phyloP scores from a whole-genome alignment of 2,888 invertebrate species.

The Stenichneumon culpator region DNA sequence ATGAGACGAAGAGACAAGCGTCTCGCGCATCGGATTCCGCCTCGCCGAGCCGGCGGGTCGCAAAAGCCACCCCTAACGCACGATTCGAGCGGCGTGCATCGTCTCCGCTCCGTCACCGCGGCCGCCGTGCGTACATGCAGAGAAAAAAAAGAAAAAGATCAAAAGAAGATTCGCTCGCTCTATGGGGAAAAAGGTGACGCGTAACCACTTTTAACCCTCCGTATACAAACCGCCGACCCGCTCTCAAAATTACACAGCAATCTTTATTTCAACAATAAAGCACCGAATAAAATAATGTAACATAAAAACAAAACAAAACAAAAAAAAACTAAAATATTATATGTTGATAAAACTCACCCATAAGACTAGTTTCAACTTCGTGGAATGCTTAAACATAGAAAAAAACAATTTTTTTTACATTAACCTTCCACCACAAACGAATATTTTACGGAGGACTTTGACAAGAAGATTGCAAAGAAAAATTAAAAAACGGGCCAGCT shows the following conservation, averaged over 20 bases:
- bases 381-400: conserved; percentile 63
- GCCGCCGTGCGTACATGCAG: conserved; percentile 51
- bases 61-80: conserved; percentile 17
- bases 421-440: conserved; percentile 29
- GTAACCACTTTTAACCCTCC: conserved; percentile 20
- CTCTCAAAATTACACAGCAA: not conserved
- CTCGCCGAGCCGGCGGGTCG: not conserved
- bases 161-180: conserved; percentile 44
- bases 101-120: conserved; percentile 57
- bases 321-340: conserved; percentile 32
- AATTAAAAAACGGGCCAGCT: not conserved
- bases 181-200: conserved; percentile 24
- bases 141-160: conserved; percentile 13
- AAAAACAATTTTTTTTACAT: conserved; percentile 32
- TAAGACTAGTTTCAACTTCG: conserved; percentile 58
- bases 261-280: not conserved
- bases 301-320: not conserved
- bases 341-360: conserved; percentile 55
- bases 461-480: not conserved
- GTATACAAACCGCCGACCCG: not conserved
- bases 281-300: not conserved
- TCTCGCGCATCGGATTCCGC: conserved; percentile 45
- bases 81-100: conserved; percentile 25
- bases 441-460: not conserved
- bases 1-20: conserved; percentile 70